Evolutionary conservation across 2,797 vertebrate genomes (phyloP).

Genomic region (Lepus oiostolus): DNA sequence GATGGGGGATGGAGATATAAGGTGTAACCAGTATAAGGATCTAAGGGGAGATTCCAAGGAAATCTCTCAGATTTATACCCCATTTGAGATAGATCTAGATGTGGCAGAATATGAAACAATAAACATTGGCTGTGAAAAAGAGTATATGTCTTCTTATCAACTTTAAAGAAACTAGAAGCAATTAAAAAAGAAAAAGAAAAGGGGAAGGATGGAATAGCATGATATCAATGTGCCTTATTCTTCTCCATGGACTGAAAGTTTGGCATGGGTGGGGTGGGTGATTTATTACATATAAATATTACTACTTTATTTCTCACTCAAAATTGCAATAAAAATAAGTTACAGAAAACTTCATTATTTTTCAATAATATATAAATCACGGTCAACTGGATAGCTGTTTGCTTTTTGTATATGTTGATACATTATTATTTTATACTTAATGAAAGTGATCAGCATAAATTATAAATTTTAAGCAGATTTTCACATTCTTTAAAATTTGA

Average conservation of each 20-base stretch:
- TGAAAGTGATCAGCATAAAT: not conserved
- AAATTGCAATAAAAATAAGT: constrained; percentile 6
- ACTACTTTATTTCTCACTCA: not conserved
- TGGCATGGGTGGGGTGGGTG: not conserved
- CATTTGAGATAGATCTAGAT: not conserved
- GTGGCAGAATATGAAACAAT: not conserved
- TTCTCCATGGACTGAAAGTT: not conserved
- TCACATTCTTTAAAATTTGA: not conserved
- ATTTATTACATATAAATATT: not conserved
- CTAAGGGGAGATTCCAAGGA: not conserved
- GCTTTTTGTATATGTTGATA: not conserved
- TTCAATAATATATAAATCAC: not conserved
- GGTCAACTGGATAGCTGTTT: not conserved
- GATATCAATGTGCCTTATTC: not conserved
- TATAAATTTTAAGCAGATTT: not conserved
- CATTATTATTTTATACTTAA: not conserved
- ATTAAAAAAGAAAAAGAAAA: too few relatives aligned
- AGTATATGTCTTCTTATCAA: not conserved
- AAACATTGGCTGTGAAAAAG: not conserved
- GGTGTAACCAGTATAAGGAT: not conserved
- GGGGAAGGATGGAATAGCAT: not conserved
- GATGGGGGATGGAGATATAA: not conserved
- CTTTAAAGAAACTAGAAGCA: not conserved
- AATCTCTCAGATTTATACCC: not conserved
- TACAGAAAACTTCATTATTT: not conserved